These are phyloP conservation scores for Drosophila anceps DNA, from an alignment of 2,888 invertebrate species.

Conservation along the genomic window DNA sequence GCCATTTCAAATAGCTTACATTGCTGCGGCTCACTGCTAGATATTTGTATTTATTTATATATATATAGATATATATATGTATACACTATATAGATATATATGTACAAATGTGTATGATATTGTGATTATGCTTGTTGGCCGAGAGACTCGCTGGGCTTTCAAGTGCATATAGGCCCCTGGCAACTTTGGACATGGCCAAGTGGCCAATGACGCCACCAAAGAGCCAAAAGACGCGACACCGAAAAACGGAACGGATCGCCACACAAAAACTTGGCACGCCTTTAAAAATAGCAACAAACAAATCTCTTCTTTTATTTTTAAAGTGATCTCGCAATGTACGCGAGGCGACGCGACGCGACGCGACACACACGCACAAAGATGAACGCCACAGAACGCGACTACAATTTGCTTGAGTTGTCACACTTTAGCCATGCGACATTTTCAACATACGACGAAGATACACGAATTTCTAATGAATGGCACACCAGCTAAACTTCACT, in stretches of 20 bases:
- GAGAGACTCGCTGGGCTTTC: slow-evolving; percentile 50
- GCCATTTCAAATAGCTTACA: slow-evolving; percentile 72
- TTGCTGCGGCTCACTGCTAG: slow-evolving; percentile 54
- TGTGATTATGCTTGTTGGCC: slow-evolving; percentile 16
- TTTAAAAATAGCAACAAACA: slow-evolving; percentile 80
- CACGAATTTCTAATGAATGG: neutral
- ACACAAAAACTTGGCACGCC: slow-evolving; percentile 72
- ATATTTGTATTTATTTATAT: slow-evolving; percentile 21
- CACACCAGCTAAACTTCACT: neutral
- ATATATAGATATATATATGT: slow-evolving; percentile 16
- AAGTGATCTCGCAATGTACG: slow-evolving; percentile 70
- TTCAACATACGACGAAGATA: slow-evolving; percentile 3
- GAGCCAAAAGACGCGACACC: slow-evolving; percentile 31
- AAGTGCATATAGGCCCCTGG: slow-evolving; percentile 67
- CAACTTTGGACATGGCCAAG: slow-evolving; percentile 56
- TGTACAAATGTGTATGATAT: slow-evolving; percentile 19
- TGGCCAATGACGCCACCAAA: slow-evolving; percentile 64
- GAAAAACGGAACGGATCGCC: slow-evolving; percentile 34
- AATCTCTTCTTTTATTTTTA: slow-evolving; percentile 79
- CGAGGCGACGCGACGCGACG: slow-evolving; percentile 16
- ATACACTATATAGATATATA: slow-evolving; percentile 25
- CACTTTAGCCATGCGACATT: slow-evolving; percentile 36
- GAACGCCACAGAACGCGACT: slow-evolving; percentile 41
- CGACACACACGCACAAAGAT: slow-evolving; percentile 39
- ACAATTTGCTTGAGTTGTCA: slow-evolving; percentile 59